Conservation (phyloP, 2,888 invertebrate genomes). For the Bibio marci region DNA sequence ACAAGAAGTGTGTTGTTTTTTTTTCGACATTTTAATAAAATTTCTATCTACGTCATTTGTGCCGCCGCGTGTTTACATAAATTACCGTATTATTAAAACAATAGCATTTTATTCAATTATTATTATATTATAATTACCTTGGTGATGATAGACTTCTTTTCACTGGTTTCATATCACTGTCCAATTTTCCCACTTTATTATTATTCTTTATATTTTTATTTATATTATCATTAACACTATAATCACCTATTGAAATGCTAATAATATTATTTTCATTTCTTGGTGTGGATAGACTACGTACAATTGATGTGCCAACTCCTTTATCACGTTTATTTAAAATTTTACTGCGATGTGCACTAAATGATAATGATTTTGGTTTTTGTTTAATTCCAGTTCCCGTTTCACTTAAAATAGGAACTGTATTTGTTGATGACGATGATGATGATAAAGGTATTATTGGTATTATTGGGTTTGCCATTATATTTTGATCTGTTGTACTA, state of each 20-base stretch:
- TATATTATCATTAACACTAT: too few relatives aligned
- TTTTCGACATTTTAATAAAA: too few relatives aligned
- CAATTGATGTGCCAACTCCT: slow-evolving; percentile 22
- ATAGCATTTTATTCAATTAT: too few relatives aligned
- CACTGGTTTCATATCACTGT: too few relatives aligned
- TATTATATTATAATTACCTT: slow-evolving; percentile 11
- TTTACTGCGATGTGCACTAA: slow-evolving; percentile 27
- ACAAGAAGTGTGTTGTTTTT: too few relatives aligned
- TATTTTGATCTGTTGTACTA: slow-evolving; percentile 7
- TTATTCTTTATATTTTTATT: too few relatives aligned
- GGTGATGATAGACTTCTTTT: slow-evolving; percentile 25
- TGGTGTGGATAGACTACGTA: slow-evolving; percentile 40
- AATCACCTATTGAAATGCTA: too few relatives aligned
- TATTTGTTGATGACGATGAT: slow-evolving; percentile 9
- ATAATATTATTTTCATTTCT: slow-evolving; percentile 12
- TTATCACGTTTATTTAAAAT: slow-evolving; percentile 25
- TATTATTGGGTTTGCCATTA: neutral
- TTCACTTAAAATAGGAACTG: neutral
- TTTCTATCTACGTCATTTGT: too few relatives aligned
- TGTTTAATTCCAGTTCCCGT: neutral
- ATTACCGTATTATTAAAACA: too few relatives aligned
- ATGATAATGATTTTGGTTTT: slow-evolving; percentile 5
- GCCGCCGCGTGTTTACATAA: too few relatives aligned
- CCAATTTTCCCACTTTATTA: neutral
- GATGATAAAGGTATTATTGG: slow-evolving; percentile 8